Conservation (phyloP, 1,140 invertebrate species). For the Macrobrachium nipponense region DNA sequence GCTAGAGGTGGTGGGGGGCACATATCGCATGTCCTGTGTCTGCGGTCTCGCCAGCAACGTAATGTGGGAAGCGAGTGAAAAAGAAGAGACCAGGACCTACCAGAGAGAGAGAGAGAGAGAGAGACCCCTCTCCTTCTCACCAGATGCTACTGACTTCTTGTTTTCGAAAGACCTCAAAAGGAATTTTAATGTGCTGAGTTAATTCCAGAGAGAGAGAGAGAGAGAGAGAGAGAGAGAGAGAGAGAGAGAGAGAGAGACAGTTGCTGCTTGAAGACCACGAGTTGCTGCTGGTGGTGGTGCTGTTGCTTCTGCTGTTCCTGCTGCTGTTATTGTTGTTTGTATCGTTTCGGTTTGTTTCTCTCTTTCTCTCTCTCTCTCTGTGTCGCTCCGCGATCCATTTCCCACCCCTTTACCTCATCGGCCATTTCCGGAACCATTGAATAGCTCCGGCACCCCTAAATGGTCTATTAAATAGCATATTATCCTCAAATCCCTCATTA, state of each 20-base stretch:
- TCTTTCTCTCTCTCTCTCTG: slow-evolving; percentile 12
- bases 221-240: too few relatives aligned
- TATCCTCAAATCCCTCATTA: too few relatives aligned
- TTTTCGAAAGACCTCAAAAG: slow-evolving; percentile 52
- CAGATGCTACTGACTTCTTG: slow-evolving; percentile 30
- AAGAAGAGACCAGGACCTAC: background rate
- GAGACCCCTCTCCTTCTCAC: slow-evolving; percentile 30
- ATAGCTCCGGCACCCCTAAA: too few relatives aligned
- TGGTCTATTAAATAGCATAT: too few relatives aligned
- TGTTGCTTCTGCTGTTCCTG: too few relatives aligned
- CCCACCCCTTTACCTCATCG: background rate
- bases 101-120: background rate
- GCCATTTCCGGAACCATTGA: background rate
- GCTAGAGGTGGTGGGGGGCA: too few relatives aligned
- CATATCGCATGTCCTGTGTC: too few relatives aligned
- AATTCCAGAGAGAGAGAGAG: too few relatives aligned
- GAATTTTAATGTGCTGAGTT: slow-evolving; percentile 50
- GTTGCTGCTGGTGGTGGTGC: too few relatives aligned
- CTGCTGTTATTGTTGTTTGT: background rate
- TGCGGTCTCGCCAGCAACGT: too few relatives aligned
- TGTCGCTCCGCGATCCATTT: background rate
- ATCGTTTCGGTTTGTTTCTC: background rate
- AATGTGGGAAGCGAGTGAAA: background rate
- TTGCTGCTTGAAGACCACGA: background rate
- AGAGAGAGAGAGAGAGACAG: too few relatives aligned